phyloP scores from a whole-genome alignment of 2,888 invertebrate species.

The Troides helena region DNA sequence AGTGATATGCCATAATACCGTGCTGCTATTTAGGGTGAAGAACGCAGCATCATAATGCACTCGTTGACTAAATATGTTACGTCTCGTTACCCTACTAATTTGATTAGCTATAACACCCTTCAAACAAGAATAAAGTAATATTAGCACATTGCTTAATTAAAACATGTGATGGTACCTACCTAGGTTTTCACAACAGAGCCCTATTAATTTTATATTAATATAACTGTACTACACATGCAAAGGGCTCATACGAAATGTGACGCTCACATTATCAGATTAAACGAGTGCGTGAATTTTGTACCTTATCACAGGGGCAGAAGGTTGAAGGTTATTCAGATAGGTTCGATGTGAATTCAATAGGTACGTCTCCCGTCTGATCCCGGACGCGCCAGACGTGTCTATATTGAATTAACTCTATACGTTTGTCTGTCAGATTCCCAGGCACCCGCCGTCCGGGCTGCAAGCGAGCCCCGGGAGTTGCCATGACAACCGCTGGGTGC shows the following conservation, averaged over 20 bases:
- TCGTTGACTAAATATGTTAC: too few relatives aligned
- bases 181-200: too few relatives aligned
- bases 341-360: neutral
- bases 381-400: constrained; percentile 15
- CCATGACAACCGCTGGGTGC: constrained; percentile 13
- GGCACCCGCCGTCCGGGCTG: constrained; percentile 19
- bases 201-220: neutral
- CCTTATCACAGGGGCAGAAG: neutral
- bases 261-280: neutral
- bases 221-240: neutral
- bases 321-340: neutral
- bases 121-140: too few relatives aligned
- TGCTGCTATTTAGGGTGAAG: too few relatives aligned
- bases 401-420: constrained; percentile 24
- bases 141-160: too few relatives aligned
- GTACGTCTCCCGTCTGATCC: neutral
- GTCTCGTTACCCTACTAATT: too few relatives aligned
- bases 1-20: too few relatives aligned
- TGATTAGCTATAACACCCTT: too few relatives aligned
- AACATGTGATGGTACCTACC: too few relatives aligned
- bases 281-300: neutral
- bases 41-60: too few relatives aligned
- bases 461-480: constrained; percentile 18
- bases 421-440: constrained; percentile 24
- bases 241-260: neutral